Evolutionary conservation across 1,140 invertebrate genomes (phyloP), one percentile per base, ranked within the genome.

Genomic region (Acromyrmex echinatior): DNA sequence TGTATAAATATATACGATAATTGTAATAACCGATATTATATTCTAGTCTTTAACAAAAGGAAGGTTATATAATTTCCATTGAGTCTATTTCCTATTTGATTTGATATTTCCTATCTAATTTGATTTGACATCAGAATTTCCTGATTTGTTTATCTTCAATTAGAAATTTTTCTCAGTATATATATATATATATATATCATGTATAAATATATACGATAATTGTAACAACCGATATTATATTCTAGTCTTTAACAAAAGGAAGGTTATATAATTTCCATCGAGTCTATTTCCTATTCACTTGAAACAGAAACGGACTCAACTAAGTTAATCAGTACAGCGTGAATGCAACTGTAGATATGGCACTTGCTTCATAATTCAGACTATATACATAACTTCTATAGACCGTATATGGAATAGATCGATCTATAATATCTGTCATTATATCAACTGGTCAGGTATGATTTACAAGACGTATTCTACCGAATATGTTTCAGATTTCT

Each of bases 341-440:
- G 56, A 74, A 51, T 84, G 14, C 39, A 74, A 76, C 25, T 51
- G 12, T 60, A 18, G 49, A 79, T 9, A 51, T 25, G 18, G 39
- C 14, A 49, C 49, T 60, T 53, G n/a, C 25, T 84, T 76, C 16
- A 84, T 76, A 84, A 84, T 84, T 84, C 70, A 74, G 39, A 35
- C 56, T 76, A 51, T 74, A 51, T 76, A 84, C 39, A 62, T 76
- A 84, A 62, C 56, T 63, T 76, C 56, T 74, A 76, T 25, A 76
- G 25, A 49, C 80, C 39, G n/a, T 82, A 49, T 39, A 49, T 21
- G 25, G 39, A 16, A 62, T 84, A 66, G 28, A 62, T 82, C 80
- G 80, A 84, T 49, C 39, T 74, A 39, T 76, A 74, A 82, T 82
- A 49, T 82, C 80, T 62, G 70, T 76, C 80, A 74, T 84, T 84